Conservation (phyloP, 2,888 invertebrate genomes). For the Drosophila mercatorum region DNA sequence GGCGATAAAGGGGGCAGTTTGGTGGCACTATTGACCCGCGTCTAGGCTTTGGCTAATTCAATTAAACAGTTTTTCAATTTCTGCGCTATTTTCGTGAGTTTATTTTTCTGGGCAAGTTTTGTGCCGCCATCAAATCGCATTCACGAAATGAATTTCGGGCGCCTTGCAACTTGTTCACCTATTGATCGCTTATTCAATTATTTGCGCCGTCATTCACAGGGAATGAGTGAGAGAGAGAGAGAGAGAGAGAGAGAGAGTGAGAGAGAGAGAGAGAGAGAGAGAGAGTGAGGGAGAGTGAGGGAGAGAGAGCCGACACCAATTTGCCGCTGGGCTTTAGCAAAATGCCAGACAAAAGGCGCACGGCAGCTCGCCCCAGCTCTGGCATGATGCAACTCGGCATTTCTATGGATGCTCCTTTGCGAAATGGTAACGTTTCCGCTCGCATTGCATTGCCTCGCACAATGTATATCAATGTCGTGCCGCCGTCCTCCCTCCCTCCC, state of each 20-base stretch:
- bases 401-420: slow-evolving; percentile 69
- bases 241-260: background rate
- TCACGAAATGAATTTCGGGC: slow-evolving; percentile 27
- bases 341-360: slow-evolving; percentile 63
- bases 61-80: slow-evolving; percentile 51
- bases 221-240: background rate
- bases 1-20: background rate
- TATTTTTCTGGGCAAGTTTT: slow-evolving; percentile 17
- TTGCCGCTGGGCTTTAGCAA: slow-evolving; percentile 29
- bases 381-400: slow-evolving; percentile 70
- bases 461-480: slow-evolving; percentile 40
- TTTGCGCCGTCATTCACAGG: slow-evolving; percentile 62
- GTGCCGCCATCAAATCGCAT: slow-evolving; percentile 2
- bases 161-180: slow-evolving; percentile 63
- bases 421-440: slow-evolving; percentile 44
- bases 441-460: slow-evolving; percentile 55
- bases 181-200: slow-evolving; percentile 76
- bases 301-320: slow-evolving; percentile 33
- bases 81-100: slow-evolving; percentile 23
- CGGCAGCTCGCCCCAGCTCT: slow-evolving; percentile 7
- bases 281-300: background rate
- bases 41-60: slow-evolving; percentile 57
- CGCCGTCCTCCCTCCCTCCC: background rate
- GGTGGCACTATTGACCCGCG: slow-evolving; percentile 35
- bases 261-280: too few relatives aligned